Conservation (phyloP, 1,140 invertebrate genomes). For the Rhyacophila brunnea region DNA sequence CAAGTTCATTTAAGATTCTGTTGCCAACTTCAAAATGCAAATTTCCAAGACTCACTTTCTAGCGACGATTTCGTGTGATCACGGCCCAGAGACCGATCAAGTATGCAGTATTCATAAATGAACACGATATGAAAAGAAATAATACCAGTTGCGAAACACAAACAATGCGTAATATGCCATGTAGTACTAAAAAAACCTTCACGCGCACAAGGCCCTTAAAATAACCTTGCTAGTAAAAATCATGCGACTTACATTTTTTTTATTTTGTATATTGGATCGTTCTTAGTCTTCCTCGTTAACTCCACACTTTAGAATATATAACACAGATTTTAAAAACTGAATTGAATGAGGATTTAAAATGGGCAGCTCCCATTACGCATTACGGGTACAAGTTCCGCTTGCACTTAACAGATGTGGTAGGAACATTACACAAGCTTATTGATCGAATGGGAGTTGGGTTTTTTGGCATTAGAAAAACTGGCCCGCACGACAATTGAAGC, state of each 20-base stretch:
- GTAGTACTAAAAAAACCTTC: not conserved
- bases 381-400: not conserved
- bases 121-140: not conserved
- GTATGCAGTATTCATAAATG: not conserved
- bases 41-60: constrained; percentile 16
- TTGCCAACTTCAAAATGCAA: constrained; percentile 10
- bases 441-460: constrained; percentile 4
- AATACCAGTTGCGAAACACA: constrained; percentile 8
- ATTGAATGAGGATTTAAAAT: not conserved
- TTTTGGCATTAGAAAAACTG: constrained; percentile 3
- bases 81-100: not conserved
- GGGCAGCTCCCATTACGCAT: not conserved
- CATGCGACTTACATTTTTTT: not conserved
- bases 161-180: constrained; percentile 9
- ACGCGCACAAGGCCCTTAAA: constrained; percentile 11
- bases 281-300: not conserved
- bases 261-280: not conserved
- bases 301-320: not conserved
- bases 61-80: not conserved
- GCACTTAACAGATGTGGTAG: no score
- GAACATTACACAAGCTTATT: constrained; percentile 2
- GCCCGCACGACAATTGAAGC: not conserved
- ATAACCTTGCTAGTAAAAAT: constrained; percentile 16
- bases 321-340: not conserved
- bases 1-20: not conserved